Conservation (phyloP, 2,888 invertebrate genomes). For the Tuberolachnus salignus region DNA sequence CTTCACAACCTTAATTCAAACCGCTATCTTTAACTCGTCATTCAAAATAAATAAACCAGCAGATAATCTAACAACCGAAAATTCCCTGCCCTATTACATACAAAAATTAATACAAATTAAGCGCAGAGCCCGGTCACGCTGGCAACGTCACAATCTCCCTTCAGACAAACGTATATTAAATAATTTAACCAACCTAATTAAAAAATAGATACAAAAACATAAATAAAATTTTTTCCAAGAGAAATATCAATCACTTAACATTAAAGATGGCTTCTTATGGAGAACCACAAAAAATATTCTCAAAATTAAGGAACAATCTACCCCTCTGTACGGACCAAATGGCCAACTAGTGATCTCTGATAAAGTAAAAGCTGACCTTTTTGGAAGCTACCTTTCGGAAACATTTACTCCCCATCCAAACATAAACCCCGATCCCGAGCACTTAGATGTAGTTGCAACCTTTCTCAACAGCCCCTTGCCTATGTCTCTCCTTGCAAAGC, state of each 20-base stretch:
- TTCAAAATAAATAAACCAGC: no score
- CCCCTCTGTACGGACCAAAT: background rate
- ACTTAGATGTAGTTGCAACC: background rate
- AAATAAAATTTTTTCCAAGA: no score
- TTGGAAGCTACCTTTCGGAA: background rate
- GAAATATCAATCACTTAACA: no score
- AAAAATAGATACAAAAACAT: no score
- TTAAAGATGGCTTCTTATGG: background rate
- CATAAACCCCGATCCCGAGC: background rate
- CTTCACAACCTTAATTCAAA: background rate
- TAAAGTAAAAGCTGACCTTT: background rate
- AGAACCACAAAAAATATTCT: background rate
- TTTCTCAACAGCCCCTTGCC: background rate
- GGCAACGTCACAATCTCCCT: no score
- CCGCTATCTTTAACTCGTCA: no score
- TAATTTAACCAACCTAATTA: no score
- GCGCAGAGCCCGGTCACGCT: no score
- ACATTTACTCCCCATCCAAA: background rate
- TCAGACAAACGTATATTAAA: no score
- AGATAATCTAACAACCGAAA: no score
- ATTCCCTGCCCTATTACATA: no score
- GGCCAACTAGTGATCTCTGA: background rate
- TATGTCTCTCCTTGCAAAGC: background rate
- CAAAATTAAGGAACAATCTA: slow-evolving; percentile 1
- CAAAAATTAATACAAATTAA: no score